These are phyloP conservation scores for Dasyprocta punctata DNA, from an alignment of 2,113 vertebrate genomes.

Conservation along the genomic window DNA sequence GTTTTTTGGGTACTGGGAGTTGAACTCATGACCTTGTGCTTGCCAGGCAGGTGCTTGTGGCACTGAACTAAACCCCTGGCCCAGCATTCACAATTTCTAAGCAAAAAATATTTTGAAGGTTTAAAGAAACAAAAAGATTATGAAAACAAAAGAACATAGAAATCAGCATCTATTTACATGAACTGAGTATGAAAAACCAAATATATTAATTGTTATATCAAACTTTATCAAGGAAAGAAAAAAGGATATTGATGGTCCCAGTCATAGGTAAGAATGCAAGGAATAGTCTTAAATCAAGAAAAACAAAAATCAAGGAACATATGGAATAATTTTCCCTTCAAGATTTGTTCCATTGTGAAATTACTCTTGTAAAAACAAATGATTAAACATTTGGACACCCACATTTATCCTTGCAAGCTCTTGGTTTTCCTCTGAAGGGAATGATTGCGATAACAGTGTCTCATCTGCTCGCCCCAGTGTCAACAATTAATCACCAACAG, in stretches of 20 bases:
- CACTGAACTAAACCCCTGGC: no score
- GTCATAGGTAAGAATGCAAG: background rate
- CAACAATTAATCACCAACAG: conserved; percentile 13
- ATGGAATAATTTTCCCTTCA: conserved; percentile 7
- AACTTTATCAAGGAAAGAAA: conserved; percentile 14
- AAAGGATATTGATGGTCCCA: background rate
- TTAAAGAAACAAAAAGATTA: conserved; percentile 46
- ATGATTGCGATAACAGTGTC: background rate
- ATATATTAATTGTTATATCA: conserved; percentile 4
- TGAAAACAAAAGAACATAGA: conserved; percentile 1
- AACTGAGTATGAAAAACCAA: conserved; percentile 1
- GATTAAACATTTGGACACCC: background rate
- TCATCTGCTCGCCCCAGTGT: background rate
- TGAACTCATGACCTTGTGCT: no score
- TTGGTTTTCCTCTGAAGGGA: conserved; percentile 36
- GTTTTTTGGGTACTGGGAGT: no score
- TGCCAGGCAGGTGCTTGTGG: no score
- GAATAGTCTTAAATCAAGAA: conserved; percentile 4
- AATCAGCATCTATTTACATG: background rate
- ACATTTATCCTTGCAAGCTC: conserved; percentile 17
- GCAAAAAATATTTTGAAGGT: conserved; percentile 9
- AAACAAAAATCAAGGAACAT: conserved; percentile 29
- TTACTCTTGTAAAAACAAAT: conserved; percentile 53
- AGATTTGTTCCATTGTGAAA: background rate
- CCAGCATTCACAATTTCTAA: conserved; percentile 49